Evolutionary conservation across 2,113 vertebrate genomes (phyloP), one percentile per base, ranked within the genome.

Genomic region (Meleagris gallopavo): DNA sequence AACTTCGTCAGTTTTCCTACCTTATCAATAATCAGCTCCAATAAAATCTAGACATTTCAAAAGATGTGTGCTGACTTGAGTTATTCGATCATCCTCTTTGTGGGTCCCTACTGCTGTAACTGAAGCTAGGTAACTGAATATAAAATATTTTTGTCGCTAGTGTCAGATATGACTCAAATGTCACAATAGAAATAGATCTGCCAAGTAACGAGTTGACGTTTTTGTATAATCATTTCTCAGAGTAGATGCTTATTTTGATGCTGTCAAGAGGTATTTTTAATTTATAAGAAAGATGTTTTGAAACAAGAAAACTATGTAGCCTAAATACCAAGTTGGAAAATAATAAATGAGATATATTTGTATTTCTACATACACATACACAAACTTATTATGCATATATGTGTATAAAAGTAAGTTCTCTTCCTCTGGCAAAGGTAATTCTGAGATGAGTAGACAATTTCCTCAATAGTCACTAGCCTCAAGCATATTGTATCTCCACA

Each of bases 141-240:
- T n/a, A 80, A 88, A 88, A 60, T 60, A 83, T 55, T 93, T 88
- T 81, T 81, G 29, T 58, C 54, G 73, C 58, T 90, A 46, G 48
- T 88, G 30, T 46, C 65, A 93, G 60, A 69, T 84, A 85, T 88
- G 70, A 93, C 79, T 93, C 86, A 92, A 92, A 92, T 79, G 72
- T 50, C 82, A 83, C 66, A 92, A 83, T 60, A 86, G 72, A 92
- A 94, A 89, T 74, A 94, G 77, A 86, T 48, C 48, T 58, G 65
- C 61, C 57, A 69, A 89, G 86, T 64, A 74, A 74, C 71, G 34
- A 85, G 38, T 17, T 85, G 75, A 69, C 43, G 60, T 81, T 82
- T 91, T 78, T 82, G 81, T 64, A 90, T 69, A 91, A 90, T 70
- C 61, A 65, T 50, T 88, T 88, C 27, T 73, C 41, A 48, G 36